Conservation (phyloP, 2,797 vertebrate species). For the Rhynchotus rufescens region DNA sequence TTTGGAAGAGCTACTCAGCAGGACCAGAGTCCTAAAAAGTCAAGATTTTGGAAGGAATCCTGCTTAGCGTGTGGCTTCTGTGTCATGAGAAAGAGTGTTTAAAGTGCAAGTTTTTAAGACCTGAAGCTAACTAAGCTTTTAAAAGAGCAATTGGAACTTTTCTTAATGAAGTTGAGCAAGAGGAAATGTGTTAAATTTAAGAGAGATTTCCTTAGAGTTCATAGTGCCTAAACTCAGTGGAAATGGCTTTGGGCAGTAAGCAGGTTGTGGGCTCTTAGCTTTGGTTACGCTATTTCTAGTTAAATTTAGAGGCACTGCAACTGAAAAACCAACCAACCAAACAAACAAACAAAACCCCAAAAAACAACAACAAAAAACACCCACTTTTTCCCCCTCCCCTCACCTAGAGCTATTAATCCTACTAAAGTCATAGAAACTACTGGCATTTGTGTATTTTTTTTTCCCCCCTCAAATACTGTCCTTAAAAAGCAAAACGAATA, state of each 20-base stretch:
- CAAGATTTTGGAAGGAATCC: not conserved
- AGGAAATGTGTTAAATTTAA: not conserved
- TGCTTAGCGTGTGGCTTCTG: not conserved
- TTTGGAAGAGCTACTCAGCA: not conserved
- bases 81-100: not conserved
- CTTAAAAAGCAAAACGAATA: too few species aligned
- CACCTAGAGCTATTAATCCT: not conserved
- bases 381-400: not conserved
- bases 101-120: not conserved
- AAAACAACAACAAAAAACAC: too few species aligned
- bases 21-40: not conserved
- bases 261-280: not conserved
- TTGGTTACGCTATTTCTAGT: not conserved
- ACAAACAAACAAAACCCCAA: too few species aligned
- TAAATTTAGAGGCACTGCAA: not conserved
- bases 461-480: not conserved
- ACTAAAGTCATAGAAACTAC: not conserved
- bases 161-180: not conserved
- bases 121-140: not conserved
- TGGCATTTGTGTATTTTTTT: not conserved
- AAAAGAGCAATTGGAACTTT: not conserved
- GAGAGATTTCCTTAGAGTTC: not conserved
- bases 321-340: not conserved
- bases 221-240: not conserved
- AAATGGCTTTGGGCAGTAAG: not conserved